Evolutionary conservation across 2,113 vertebrate genomes (phyloP), one percentile per base, ranked within the genome.

Genomic region (Serinus canaria): DNA sequence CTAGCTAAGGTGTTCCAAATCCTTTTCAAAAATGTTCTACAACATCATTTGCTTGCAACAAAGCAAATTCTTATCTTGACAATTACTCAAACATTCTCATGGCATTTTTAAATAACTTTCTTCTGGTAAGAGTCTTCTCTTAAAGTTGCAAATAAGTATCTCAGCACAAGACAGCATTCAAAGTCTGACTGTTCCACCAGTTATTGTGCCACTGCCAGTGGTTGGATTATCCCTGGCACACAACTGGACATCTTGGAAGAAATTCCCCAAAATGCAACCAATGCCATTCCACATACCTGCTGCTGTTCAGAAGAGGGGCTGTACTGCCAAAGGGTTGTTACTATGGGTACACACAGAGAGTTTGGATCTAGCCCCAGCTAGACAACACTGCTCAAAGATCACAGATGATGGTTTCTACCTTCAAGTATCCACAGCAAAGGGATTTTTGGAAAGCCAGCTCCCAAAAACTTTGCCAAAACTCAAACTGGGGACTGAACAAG

Each of bases 281-380:
- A 0, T 11, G 11, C 17, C 39, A 55, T 59, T 53, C 35, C 68
- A 50, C 7, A 16, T 2, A 21, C 2, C 6, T 66, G 10, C 1
- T 66, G 13, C 2, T 33, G 15, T 8, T 62, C 39, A 80, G 10
- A 30, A 78, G 4, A 79, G 28, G 27, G 13, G 5, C 37, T 41
- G 9, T 55, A 56, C 41, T 35, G 22, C 18, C 4, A 2, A 28
- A 86, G 69, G 49, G 4, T 44, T 76, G 31, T 79, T 30, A 2
- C n/a, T 81, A 3, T 13, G 52, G 33, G 31, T 22, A 39, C 27
- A 35, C 7, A 39, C 7, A 0, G 31, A 50, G 33, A 68, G 31
- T 43, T 47, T 46, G 37, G 50, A 68, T n/a, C 82, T 14, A 46
- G 14, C 30, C 47, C 56, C 30, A 73, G 24, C 28, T 5, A 8